Evolutionary conservation across 2,797 vertebrate species (phyloP).

Genomic region (Cetoscarus ocellatus): DNA sequence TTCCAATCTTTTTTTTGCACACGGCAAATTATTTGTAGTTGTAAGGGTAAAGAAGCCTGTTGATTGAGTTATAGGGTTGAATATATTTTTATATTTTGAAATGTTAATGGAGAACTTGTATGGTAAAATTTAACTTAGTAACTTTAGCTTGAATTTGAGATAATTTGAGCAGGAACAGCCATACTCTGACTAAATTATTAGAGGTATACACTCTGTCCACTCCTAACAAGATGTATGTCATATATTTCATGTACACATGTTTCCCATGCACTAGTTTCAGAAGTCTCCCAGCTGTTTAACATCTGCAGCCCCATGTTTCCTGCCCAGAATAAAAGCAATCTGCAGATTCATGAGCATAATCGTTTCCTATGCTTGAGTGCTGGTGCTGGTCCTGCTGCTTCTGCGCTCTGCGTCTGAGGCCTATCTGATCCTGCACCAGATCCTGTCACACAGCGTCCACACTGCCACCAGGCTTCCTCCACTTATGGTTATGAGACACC

Average conservation of each 20-base stretch:
- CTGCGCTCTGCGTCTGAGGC: constrained; percentile 42
- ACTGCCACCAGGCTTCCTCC: constrained; percentile 61
- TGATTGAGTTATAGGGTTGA: too few species aligned
- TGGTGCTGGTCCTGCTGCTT: constrained; percentile 67
- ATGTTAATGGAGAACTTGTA: too few species aligned
- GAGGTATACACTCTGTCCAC: too few species aligned
- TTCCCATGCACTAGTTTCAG: constrained; percentile 74
- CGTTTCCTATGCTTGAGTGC: constrained; percentile 77
- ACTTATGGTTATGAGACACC: constrained; percentile 59
- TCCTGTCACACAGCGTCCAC: constrained; percentile 53
- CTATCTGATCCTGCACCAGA: constrained; percentile 68
- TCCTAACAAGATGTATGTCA: constrained; percentile 1
- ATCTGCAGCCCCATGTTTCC: constrained; percentile 81
- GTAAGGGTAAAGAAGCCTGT: too few species aligned
- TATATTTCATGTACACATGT: constrained; percentile 61
- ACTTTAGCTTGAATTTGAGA: too few species aligned
- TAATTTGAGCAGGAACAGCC: too few species aligned
- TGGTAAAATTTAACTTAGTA: too few species aligned
- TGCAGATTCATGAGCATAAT: constrained; percentile 65
- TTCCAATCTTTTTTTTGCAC: too few species aligned
- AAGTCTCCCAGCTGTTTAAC: constrained; percentile 83
- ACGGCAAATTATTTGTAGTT: too few species aligned
- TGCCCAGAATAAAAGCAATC: constrained; percentile 69
- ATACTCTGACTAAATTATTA: too few species aligned
- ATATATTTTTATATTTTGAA: too few species aligned